These are phyloP conservation scores for Tricholauxania praeusta DNA, from an alignment of 2,888 invertebrate species.

Conservation along the genomic window DNA sequence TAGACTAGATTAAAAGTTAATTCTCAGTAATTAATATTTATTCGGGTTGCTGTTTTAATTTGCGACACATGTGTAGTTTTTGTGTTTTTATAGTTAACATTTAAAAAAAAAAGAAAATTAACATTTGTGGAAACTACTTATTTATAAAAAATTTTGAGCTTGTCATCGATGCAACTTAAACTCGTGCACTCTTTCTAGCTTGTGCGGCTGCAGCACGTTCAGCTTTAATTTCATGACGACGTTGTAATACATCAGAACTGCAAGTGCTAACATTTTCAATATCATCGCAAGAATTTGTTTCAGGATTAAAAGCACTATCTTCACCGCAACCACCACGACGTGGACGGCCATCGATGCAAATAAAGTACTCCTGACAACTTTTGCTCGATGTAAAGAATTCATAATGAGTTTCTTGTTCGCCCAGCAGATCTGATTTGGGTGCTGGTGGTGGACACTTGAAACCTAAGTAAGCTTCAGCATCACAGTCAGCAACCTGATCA, in stretches of 20 bases:
- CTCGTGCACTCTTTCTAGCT: slow-evolving; percentile 37
- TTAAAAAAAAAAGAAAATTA: neutral
- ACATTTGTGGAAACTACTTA: no score
- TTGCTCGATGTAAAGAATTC: slow-evolving; percentile 70
- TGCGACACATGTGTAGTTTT: neutral
- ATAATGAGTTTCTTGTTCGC: slow-evolving; percentile 68
- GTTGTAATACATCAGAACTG: slow-evolving; percentile 64
- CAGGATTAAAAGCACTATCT: slow-evolving; percentile 82
- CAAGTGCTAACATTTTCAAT: slow-evolving; percentile 84
- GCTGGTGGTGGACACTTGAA: slow-evolving; percentile 82
- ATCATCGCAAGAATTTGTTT: slow-evolving; percentile 79
- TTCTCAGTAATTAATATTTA: no score
- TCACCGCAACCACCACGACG: slow-evolving; percentile 82
- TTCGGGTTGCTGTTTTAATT: no score
- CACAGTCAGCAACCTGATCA: slow-evolving; percentile 83
- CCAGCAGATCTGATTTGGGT: slow-evolving; percentile 61
- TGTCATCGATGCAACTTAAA: slow-evolving; percentile 2
- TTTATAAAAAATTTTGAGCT: slow-evolving; percentile 17
- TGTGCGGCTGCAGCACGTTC: slow-evolving; percentile 55
- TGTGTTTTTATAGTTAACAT: neutral
- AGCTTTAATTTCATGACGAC: slow-evolving; percentile 59
- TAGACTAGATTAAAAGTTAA: no score
- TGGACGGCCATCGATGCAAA: slow-evolving; percentile 81
- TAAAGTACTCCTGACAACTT: slow-evolving; percentile 83
- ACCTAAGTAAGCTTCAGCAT: slow-evolving; percentile 82